These are phyloP conservation scores for Cataglyphis livida DNA, from an alignment of 2,888 invertebrate species.

Conservation along the genomic window DNA sequence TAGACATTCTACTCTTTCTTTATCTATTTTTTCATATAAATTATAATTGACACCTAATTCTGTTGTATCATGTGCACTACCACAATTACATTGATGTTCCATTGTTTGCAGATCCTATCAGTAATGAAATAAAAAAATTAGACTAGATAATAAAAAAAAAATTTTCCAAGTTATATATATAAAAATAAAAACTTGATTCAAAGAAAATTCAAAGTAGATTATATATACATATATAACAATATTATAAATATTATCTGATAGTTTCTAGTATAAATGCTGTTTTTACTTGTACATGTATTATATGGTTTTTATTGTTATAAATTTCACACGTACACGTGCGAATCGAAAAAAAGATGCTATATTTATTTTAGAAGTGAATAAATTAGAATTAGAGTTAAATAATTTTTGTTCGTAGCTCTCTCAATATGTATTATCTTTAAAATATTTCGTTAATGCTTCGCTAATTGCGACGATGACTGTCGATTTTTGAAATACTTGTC, in stretches of 20 bases:
- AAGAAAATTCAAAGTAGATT: not conserved
- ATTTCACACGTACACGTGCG: not conserved
- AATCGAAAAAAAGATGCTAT: not conserved
- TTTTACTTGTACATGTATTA: not conserved
- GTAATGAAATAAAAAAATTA: not conserved
- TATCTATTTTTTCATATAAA: conserved; percentile 95
- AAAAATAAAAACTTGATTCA: not conserved
- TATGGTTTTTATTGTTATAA: not conserved
- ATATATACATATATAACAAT: not conserved
- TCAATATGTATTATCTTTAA: not conserved
- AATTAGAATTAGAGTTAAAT: not conserved
- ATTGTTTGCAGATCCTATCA: conserved; percentile 60
- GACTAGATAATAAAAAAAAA: not conserved
- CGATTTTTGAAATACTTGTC: not conserved
- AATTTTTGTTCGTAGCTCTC: not conserved
- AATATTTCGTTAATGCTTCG: not conserved
- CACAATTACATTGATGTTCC: conserved; percentile 79
- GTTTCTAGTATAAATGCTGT: not conserved
- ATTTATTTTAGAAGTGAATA: not conserved
- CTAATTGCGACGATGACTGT: not conserved
- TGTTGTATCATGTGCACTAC: conserved; percentile 75
- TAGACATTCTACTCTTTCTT: conserved; percentile 94
- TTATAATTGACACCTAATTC: conserved; percentile 93
- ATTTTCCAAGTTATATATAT: not conserved
- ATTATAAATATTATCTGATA: not conserved